phyloP scores from a whole-genome alignment of 2,113 vertebrate genomes.

The Syrrhaptes paradoxus region DNA sequence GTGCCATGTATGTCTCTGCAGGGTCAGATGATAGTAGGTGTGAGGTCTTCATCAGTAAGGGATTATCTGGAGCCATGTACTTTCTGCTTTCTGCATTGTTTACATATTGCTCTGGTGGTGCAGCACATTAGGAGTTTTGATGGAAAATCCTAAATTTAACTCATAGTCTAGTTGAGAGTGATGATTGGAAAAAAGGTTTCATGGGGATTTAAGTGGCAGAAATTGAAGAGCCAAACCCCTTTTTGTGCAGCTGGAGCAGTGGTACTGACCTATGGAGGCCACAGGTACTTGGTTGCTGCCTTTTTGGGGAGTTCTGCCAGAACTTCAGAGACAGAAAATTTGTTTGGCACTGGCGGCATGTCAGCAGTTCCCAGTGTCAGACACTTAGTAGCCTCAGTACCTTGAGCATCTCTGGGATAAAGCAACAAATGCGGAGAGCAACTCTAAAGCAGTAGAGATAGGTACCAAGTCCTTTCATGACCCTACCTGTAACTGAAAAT shows the following conservation, averaged over 20 bases:
- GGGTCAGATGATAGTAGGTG: neutral
- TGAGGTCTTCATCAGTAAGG: neutral
- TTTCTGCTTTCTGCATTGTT: neutral
- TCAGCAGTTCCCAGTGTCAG: neutral
- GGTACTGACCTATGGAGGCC: neutral
- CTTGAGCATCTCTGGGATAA: neutral
- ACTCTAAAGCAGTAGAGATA: neutral
- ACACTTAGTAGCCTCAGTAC: neutral
- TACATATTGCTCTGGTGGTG: neutral
- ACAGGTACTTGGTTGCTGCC: neutral
- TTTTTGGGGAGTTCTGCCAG: neutral
- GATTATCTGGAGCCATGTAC: neutral
- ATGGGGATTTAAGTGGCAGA: neutral
- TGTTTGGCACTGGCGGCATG: neutral
- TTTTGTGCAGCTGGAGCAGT: neutral
- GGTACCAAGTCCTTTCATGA: neutral
- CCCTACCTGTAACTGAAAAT: neutral
- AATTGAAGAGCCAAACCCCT: accelerated
- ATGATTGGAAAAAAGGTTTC: neutral
- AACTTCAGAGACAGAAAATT: neutral
- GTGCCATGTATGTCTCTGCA: accelerated
- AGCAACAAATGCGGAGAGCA: neutral
- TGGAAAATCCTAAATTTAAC: neutral
- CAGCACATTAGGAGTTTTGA: neutral
- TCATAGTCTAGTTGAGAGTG: neutral